phyloP scores from a whole-genome alignment of 1,140 invertebrate genomes.

The Capitella teleta region DNA sequence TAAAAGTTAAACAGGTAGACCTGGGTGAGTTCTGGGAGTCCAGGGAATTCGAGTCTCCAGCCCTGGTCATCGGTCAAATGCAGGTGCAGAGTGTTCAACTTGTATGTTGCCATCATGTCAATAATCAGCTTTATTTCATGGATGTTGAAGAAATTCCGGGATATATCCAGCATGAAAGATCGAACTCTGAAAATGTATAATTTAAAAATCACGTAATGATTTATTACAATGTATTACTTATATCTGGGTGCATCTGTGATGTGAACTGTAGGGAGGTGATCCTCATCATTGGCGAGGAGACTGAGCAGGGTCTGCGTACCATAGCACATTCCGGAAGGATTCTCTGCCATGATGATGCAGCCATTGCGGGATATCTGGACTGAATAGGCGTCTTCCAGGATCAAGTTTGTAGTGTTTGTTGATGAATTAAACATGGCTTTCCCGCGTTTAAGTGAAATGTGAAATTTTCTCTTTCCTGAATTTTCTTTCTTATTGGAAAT shows the following conservation, averaged over 20 bases:
- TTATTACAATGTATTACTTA: neutral
- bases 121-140: constrained; percentile 20
- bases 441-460: too few species aligned
- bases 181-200: constrained; percentile 6
- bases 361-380: too few species aligned
- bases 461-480: too few species aligned
- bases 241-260: constrained; percentile 1
- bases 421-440: too few species aligned
- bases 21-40: constrained; percentile 28
- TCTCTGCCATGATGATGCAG: constrained; percentile 11
- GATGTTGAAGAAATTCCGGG: constrained; percentile 25
- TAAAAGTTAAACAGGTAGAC: neutral
- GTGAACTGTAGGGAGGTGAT: neutral
- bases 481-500: too few species aligned
- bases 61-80: constrained; percentile 38
- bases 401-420: too few species aligned
- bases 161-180: constrained; percentile 31
- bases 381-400: too few species aligned
- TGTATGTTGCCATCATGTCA: constrained; percentile 30
- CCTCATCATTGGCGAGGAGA: constrained; percentile 6
- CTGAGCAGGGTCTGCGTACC: constrained; percentile 24
- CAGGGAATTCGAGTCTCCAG: constrained; percentile 32
- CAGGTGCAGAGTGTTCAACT: constrained; percentile 34
- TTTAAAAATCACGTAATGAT: neutral
- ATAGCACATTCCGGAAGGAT: constrained; percentile 21